Evolutionary conservation across 1,140 invertebrate species (phyloP).

Genomic region (Metaphire vulgaris): DNA sequence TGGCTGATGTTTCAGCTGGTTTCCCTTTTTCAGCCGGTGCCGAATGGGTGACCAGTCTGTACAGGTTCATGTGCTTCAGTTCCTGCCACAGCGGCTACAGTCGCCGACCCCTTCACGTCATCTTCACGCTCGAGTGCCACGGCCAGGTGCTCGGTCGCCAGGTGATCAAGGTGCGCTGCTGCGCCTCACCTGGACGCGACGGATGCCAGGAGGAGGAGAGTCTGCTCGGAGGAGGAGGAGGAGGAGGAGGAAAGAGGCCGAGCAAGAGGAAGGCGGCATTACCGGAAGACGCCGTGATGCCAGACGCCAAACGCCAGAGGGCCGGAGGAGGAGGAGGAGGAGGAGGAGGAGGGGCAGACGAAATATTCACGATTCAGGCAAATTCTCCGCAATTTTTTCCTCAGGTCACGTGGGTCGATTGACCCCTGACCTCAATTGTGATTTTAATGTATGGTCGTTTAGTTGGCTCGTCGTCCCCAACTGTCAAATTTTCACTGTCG

Average conservation of each 20-base stretch:
- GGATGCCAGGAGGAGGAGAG: slow-evolving; percentile 60
- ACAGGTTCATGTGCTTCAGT: slow-evolving; percentile 67
- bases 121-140: slow-evolving; percentile 63
- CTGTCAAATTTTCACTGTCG: no score
- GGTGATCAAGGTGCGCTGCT: slow-evolving; percentile 65
- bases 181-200: slow-evolving; percentile 72
- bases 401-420: no score
- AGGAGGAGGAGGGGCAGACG: background rate
- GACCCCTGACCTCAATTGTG: no score
- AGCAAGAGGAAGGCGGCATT: background rate
- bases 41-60: slow-evolving; percentile 57
- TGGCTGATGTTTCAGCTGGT: no score
- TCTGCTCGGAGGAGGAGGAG: no score
- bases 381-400: no score
- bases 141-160: slow-evolving; percentile 60
- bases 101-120: slow-evolving; percentile 60
- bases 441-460: no score
- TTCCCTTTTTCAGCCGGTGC: no score
- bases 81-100: slow-evolving; percentile 67
- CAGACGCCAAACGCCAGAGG: background rate
- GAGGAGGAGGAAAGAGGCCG: background rate
- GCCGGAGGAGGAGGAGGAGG: no score
- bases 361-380: background rate
- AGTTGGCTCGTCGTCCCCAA: no score
- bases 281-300: background rate